phyloP scores from a whole-genome alignment of 2,113 vertebrate genomes.

The Electrona antarctica region DNA sequence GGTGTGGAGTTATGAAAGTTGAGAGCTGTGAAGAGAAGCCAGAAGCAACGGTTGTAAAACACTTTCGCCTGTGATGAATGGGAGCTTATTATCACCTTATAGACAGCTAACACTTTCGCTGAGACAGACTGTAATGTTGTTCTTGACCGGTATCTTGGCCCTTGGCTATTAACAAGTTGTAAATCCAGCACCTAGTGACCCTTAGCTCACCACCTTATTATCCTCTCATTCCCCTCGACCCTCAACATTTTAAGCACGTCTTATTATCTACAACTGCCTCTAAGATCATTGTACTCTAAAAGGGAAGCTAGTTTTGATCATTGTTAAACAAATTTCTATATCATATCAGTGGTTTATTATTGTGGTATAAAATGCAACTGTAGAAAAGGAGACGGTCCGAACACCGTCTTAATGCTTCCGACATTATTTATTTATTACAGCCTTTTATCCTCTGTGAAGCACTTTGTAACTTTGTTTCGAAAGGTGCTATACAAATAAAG shows the following conservation, averaged over 20 bases:
- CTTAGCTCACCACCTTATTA: slow-evolving; percentile 4
- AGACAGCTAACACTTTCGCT: neutral
- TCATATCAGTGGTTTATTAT: no score
- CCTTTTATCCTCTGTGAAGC: no score
- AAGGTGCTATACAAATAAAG: no score
- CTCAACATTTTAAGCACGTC: neutral
- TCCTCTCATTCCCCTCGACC: neutral
- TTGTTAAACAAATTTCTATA: no score
- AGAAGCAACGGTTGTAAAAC: neutral
- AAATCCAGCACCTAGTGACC: neutral
- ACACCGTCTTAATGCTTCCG: no score
- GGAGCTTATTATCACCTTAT: slow-evolving; percentile 10
- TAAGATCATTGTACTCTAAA: no score
- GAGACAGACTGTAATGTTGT: neutral
- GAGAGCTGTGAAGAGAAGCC: neutral
- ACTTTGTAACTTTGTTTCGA: no score
- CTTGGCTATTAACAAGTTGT: slow-evolving; percentile 2
- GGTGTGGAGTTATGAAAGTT: slow-evolving; percentile 12
- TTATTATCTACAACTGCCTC: neutral
- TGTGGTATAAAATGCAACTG: no score
- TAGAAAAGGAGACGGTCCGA: no score
- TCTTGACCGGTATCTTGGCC: slow-evolving; percentile 4
- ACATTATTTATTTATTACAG: no score
- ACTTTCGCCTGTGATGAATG: neutral
- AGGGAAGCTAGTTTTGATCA: no score